Evolutionary conservation across 2,113 vertebrate species (phyloP).

Genomic region (Xiphophorus hellerii): DNA sequence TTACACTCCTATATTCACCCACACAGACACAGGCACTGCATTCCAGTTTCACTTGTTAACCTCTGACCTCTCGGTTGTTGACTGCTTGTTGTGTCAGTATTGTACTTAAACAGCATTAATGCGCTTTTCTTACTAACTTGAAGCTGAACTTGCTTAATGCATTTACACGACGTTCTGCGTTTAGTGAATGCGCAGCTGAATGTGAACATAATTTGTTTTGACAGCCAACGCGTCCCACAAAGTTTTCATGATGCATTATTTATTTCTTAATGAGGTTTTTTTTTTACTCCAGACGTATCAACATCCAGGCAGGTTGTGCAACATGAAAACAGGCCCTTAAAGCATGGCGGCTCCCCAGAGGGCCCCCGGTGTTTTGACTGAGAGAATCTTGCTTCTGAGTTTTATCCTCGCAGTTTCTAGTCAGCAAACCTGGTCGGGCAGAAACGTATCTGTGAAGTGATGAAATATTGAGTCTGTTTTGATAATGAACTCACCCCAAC

Average conservation of each 20-base stretch:
- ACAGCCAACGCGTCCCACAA: constrained; percentile 30
- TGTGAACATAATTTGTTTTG: constrained; percentile 35
- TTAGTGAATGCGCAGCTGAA: constrained; percentile 16
- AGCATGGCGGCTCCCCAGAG: constrained; percentile 42
- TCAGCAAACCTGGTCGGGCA: constrained; percentile 47
- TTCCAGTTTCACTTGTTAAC: constrained; percentile 70
- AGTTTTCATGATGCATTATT: constrained; percentile 43
- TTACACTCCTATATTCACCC: constrained; percentile 65
- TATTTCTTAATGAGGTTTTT: constrained; percentile 27
- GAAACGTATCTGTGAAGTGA: constrained; percentile 52
- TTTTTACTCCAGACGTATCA: not conserved
- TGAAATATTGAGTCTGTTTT: constrained; percentile 64
- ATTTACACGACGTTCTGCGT: constrained; percentile 6
- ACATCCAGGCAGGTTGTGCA: constrained; percentile 11
- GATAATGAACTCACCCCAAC: constrained; percentile 62
- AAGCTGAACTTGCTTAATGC: constrained; percentile 12
- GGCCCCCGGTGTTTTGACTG: constrained; percentile 47
- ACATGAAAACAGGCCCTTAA: constrained; percentile 40
- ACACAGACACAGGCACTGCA: constrained; percentile 61
- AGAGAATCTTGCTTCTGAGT: constrained; percentile 38
- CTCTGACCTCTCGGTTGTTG: constrained; percentile 57
- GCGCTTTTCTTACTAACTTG: constrained; percentile 13
- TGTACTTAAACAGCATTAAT: constrained; percentile 3
- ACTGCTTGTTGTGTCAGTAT: constrained; percentile 32
- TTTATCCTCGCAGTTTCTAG: constrained; percentile 40